Evolutionary conservation across 2,888 invertebrate genomes (phyloP).

Genomic region (Lycocerus yunnanus): DNA sequence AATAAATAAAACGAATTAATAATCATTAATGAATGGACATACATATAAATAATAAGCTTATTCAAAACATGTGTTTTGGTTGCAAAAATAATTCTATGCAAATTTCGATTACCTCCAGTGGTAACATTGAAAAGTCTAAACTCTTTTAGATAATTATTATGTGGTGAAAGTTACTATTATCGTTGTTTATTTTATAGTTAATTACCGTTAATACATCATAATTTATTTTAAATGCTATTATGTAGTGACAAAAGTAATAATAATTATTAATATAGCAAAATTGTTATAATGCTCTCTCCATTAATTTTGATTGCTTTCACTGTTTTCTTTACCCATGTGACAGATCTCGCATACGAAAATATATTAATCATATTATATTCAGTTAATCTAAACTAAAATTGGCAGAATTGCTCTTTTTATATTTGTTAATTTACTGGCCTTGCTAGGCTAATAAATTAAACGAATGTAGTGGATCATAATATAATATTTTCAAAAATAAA

Average conservation of each 20-base stretch:
- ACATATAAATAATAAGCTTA: neutral
- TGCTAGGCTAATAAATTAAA: no score
- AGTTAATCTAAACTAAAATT: no score
- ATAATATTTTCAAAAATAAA: no score
- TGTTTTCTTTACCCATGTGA: no score
- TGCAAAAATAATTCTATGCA: neutral
- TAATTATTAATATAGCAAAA: neutral
- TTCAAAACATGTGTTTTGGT: neutral
- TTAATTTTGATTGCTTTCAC: no score
- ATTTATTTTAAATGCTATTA: neutral
- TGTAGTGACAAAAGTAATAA: neutral
- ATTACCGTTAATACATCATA: neutral
- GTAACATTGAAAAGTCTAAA: neutral
- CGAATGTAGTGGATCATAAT: no score
- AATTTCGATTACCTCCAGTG: neutral
- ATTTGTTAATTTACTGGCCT: no score
- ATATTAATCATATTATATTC: no score
- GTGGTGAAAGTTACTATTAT: neutral
- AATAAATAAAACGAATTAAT: neutral
- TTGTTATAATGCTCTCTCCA: neutral
- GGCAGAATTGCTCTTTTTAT: no score
- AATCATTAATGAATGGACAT: neutral
- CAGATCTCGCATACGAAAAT: no score
- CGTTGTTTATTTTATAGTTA: neutral
- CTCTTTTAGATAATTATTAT: neutral